These are phyloP conservation scores for Prosapia bicincta DNA, from an alignment of 2,888 invertebrate species.

Conservation along the genomic window DNA sequence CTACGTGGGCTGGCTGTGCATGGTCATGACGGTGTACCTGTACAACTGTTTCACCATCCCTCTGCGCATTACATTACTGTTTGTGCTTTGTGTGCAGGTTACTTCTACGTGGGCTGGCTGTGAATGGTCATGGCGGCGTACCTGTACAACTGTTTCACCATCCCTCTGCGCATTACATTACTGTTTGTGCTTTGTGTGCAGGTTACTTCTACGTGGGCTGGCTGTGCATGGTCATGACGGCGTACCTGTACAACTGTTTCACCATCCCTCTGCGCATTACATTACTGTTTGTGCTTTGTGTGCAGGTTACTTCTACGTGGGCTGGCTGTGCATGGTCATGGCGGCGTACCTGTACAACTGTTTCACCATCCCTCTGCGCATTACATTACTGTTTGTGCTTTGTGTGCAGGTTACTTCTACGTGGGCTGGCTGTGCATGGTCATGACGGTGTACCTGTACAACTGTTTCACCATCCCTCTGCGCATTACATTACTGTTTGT, in stretches of 20 bases:
- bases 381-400: conserved; percentile 77
- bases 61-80: no score
- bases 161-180: no score
- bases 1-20: no score
- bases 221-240: no score
- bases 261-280: conserved; percentile 1
- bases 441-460: conserved; percentile 76
- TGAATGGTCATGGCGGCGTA: no score
- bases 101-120: not conserved
- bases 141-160: not conserved
- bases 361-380: conserved; percentile 76
- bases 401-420: conserved; percentile 59
- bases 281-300: no score
- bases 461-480: conserved; percentile 79
- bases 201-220: not conserved
- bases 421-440: conserved; percentile 77
- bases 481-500: conserved; percentile 79
- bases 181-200: no score
- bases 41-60: not conserved
- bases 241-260: not conserved
- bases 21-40: no score
- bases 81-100: no score
- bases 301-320: conserved; percentile 64
- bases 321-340: conserved; percentile 76
- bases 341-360: conserved; percentile 80